Base-by-base conservation (phyloP, 2,888 invertebrate species). In the Campoletis raptor region DNA sequence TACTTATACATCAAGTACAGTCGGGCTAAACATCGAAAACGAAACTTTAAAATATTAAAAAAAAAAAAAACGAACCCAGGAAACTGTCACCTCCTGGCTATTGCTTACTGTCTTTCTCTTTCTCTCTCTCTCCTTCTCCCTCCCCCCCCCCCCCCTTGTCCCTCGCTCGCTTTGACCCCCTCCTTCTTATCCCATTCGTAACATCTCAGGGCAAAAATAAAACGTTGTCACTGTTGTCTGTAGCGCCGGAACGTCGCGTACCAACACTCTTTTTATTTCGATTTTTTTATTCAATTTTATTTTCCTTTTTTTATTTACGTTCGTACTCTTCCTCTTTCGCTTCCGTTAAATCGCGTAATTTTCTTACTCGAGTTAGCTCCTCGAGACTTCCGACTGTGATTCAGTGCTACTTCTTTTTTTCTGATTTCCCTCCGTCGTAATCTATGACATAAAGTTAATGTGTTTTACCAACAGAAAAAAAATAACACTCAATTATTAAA, bases 171-270 rank as follows among this genome's bases (percentile, higher is more conserved):
- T 45, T 24, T 21, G 9, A 52, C 24, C 66, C 73, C 24, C 67
- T 42, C 24, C 73, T 81, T 36, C 67, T 54, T 42, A 36, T 57
- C 61, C 24, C 54, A 54, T 48, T 69, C 78, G 69, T 52, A 54
- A 54, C 78, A 66, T 54, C 72, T 67, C 66, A 67, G 73, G 37
- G 66, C 72, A 61, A 73, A 85, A 77, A 85, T 81, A 85, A 81
- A 77, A 81, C 81, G 85, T 77, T 85, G 85, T 85, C 85, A 81
- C 72, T 77, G 24, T 40, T 45, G 66, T 69, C 74, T 21, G 45
- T 48, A 61, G 57, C 82, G 76, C 69, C 76, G 74, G 48, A 66
- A 81, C 81, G 54, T 81, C 66, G 74, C 24, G 79, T 42, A 57
- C 42, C 15, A 8, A 40, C 48, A 64, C 7, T 70, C 64, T 69